Evolutionary conservation across 2,888 invertebrate genomes (phyloP).

Genomic region (Nomada ferruginata): DNA sequence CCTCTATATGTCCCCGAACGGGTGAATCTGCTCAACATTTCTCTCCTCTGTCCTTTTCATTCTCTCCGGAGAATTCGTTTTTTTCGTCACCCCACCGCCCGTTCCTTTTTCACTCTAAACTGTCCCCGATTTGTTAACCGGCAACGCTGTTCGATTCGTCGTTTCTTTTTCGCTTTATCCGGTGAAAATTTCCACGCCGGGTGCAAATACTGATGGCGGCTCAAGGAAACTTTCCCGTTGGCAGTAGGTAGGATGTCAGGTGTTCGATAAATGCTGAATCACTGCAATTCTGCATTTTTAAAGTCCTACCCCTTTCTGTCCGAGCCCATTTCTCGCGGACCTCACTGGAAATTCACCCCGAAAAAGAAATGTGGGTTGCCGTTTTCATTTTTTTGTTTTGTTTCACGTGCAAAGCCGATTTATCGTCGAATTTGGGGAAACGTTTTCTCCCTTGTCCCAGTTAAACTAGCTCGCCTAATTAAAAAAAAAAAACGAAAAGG

Average conservation of each 20-base stretch:
- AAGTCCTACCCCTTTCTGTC: conserved; percentile 35
- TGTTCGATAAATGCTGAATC: conserved; percentile 65
- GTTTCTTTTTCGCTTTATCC: background rate
- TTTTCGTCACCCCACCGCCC: background rate
- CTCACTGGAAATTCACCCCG: conserved; percentile 9
- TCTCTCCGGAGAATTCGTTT: conserved; percentile 15
- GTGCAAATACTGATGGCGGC: conserved; percentile 45
- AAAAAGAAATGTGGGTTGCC: conserved; percentile 6
- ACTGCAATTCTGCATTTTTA: conserved; percentile 62
- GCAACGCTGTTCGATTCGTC: conserved; percentile 5
- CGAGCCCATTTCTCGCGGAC: conserved; percentile 30
- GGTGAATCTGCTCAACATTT: conserved; percentile 59
- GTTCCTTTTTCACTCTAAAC: background rate
- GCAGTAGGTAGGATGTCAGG: conserved; percentile 51
- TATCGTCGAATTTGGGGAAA: conserved; percentile 38
- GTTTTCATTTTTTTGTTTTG: background rate
- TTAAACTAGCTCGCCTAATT: conserved; percentile 54
- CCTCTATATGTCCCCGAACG: conserved; percentile 49
- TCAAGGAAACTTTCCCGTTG: conserved; percentile 33
- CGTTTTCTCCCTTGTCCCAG: conserved; percentile 41
- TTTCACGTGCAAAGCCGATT: conserved; percentile 42
- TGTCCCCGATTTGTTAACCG: conserved; percentile 47
- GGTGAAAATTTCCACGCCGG: background rate
- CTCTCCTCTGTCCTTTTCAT: conserved; percentile 29
- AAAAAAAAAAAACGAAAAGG: background rate